A percentile compares a stretch with the other conserved stretches of the same genome.
Evolutionary conservation across 2,113 vertebrate genomes (phyloP).

Genomic region (Lepisosteus osseus): DNA sequence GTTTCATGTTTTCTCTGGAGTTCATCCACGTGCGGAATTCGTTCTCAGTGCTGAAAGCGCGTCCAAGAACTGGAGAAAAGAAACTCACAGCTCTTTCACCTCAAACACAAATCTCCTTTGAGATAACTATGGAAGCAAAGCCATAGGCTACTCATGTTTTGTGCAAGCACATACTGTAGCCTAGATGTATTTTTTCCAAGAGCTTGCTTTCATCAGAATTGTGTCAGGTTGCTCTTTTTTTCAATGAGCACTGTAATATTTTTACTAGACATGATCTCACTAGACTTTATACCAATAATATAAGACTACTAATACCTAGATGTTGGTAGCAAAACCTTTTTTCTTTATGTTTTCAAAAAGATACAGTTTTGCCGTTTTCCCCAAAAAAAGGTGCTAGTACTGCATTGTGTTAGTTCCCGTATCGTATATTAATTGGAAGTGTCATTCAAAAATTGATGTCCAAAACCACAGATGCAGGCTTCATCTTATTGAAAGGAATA

Average conservation of each 20-base stretch:
- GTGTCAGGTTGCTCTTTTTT: neutral
- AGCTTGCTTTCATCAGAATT: conserved; percentile 11
- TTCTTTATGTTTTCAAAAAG: neutral
- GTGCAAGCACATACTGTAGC: conserved; percentile 12
- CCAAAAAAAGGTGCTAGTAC: too few relatives aligned
- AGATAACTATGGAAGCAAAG: conserved; percentile 1
- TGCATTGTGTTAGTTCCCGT: too few relatives aligned
- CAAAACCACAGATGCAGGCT: too few relatives aligned
- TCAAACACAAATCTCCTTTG: neutral
- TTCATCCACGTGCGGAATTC: conserved; percentile 54
- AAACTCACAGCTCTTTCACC: conserved; percentile 40
- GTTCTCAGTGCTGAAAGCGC: conserved; percentile 48
- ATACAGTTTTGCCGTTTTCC: neutral
- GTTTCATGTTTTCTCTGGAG: conserved; percentile 68
- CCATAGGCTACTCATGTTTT: conserved; percentile 8
- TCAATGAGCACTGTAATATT: neutral
- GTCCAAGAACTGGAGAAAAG: conserved; percentile 24
- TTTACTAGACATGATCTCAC: neutral
- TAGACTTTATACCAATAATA: conserved; percentile 8
- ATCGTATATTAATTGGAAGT: too few relatives aligned
- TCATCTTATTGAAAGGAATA: too few relatives aligned
- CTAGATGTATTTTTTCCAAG: conserved; percentile 1
- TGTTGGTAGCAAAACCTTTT: too few relatives aligned
- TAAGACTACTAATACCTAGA: too few relatives aligned
- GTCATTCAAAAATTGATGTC: too few relatives aligned